These are phyloP conservation scores for Drosophila rhopaloa DNA, from an alignment of 1,140 invertebrate genomes.

Conservation along the genomic window DNA sequence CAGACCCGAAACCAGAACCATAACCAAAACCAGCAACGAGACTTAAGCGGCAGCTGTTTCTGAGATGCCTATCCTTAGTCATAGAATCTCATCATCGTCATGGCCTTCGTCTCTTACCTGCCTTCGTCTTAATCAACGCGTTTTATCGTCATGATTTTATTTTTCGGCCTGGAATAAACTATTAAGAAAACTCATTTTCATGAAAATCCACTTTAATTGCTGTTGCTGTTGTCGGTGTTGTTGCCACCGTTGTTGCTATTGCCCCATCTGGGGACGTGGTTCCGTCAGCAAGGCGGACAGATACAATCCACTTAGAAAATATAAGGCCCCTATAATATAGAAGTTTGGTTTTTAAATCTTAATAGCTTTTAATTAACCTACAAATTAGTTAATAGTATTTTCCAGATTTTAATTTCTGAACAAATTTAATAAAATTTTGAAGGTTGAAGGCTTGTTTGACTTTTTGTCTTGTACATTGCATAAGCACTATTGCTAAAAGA, in stretches of 20 bases:
- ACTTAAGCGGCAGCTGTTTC: slow-evolving; percentile 6
- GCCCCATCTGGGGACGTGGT: slow-evolving; percentile 32
- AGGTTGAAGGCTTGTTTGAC: no score
- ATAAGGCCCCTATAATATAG: neutral
- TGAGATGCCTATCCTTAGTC: slow-evolving; percentile 30
- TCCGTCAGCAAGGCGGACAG: slow-evolving; percentile 19
- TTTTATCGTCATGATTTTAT: slow-evolving; percentile 69
- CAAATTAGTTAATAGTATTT: no score
- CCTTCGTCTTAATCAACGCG: slow-evolving; percentile 65
- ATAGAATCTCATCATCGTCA: slow-evolving; percentile 20
- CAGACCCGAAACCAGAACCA: slow-evolving; percentile 4
- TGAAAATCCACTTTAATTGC: slow-evolving; percentile 82
- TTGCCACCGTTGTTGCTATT: slow-evolving; percentile 31
- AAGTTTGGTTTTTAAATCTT: no score
- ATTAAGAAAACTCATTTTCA: slow-evolving; percentile 81
- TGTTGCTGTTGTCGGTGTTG: slow-evolving; percentile 54
- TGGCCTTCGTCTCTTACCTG: slow-evolving; percentile 21
- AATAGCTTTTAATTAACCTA: no score
- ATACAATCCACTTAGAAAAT: slow-evolving; percentile 18
- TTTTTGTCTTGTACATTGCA: no score
- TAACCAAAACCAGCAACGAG: slow-evolving; percentile 6
- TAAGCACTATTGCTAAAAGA: no score
- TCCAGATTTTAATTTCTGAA: no score
- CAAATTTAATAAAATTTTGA: no score
- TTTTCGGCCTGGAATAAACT: slow-evolving; percentile 71